These are phyloP conservation scores for Meliscaeva auricollis DNA, from an alignment of 2,888 invertebrate species.

Conservation along the genomic window DNA sequence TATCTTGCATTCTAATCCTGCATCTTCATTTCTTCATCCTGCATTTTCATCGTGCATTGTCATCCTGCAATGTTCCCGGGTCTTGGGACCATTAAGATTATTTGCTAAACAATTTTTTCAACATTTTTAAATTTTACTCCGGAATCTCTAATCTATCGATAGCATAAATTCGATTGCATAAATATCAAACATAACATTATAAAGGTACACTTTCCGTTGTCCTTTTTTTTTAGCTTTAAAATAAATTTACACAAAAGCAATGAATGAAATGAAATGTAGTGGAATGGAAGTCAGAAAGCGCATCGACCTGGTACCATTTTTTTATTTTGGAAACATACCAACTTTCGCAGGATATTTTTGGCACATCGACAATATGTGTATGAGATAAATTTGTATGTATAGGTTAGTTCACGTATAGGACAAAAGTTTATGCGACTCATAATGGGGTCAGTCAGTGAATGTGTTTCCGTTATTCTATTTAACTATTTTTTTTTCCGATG, in stretches of 20 bases:
- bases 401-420: background rate
- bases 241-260: background rate
- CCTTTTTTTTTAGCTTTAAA: background rate
- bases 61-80: too few relatives aligned
- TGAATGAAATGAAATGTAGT: constrained; percentile 25
- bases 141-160: too few relatives aligned
- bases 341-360: constrained; percentile 27
- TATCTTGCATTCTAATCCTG: too few relatives aligned
- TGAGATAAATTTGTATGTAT: background rate
- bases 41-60: too few relatives aligned
- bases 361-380: background rate
- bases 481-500: too few relatives aligned
- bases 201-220: background rate
- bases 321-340: constrained; percentile 18
- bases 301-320: constrained; percentile 28
- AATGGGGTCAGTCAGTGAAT: constrained; percentile 24
- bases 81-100: too few relatives aligned
- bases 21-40: too few relatives aligned
- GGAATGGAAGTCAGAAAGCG: constrained; percentile 16
- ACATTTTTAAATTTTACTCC: too few relatives aligned
- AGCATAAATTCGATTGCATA: too few relatives aligned
- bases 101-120: too few relatives aligned
- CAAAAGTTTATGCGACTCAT: constrained; percentile 7
- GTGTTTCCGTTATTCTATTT: constrained; percentile 6
- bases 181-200: too few relatives aligned